Conservation (phyloP, 2,888 invertebrate genomes). For the Uropetala carovei region DNA sequence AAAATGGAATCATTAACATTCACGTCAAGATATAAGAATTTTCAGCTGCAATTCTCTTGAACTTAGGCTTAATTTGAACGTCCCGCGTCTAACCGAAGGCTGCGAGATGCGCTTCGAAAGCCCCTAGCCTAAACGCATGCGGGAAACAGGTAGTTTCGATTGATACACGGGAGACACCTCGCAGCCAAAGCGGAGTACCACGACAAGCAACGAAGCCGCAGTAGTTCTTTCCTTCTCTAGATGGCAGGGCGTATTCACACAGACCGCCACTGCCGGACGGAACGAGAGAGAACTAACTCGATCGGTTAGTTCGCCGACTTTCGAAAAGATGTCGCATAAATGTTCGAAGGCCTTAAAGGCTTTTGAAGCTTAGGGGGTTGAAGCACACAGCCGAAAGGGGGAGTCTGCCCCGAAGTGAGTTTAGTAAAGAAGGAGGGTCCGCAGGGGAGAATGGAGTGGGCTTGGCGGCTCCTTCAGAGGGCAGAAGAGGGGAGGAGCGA, state of each 20-base stretch:
- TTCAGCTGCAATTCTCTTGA: no score
- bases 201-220: neutral
- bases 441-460: neutral
- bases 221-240: neutral
- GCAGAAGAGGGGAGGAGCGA: constrained; percentile 50
- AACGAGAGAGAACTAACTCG: neutral
- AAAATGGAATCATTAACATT: no score
- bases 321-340: constrained; percentile 42
- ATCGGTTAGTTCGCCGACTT: constrained; percentile 12
- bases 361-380: neutral
- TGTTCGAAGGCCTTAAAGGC: neutral
- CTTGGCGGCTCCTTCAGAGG: constrained; percentile 20
- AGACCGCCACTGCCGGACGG: neutral
- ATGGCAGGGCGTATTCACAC: neutral
- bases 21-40: no score
- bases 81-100: no score
- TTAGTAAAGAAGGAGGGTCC: neutral
- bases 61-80: no score
- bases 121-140: neutral
- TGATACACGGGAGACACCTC: neutral
- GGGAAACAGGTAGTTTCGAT: neutral
- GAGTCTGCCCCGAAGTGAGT: constrained; percentile 29
- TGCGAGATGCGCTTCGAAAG: no score
- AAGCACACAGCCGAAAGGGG: neutral
- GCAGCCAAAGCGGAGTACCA: neutral